These are phyloP conservation scores for Clinocottus analis DNA, from an alignment of 2,113 vertebrate genomes.

Conservation along the genomic window DNA sequence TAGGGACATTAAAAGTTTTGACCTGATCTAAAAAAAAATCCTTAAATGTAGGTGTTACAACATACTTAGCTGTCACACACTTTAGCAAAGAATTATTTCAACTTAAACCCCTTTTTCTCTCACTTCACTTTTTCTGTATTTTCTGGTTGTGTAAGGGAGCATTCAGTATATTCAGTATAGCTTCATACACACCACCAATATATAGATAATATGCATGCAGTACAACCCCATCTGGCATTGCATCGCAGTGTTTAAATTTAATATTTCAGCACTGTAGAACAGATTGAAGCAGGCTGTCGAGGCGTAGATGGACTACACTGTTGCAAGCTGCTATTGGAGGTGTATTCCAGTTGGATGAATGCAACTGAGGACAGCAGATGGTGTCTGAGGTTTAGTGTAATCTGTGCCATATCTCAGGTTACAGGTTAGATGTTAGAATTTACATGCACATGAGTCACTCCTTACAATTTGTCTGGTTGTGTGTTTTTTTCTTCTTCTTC, in stretches of 20 bases:
- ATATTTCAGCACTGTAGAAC: constrained; percentile 23
- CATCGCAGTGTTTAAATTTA: constrained; percentile 6
- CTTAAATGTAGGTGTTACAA: not conserved
- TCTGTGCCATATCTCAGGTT: constrained; percentile 30
- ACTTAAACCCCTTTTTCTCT: not conserved
- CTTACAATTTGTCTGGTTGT: constrained; percentile 11
- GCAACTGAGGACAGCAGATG: constrained; percentile 52
- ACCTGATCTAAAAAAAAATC: not conserved
- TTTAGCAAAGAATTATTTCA: not conserved
- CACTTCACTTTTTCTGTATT: not conserved
- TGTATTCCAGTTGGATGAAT: constrained; percentile 41
- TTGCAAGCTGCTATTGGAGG: constrained; percentile 17
- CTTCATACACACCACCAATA: not conserved
- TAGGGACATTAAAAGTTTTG: not conserved
- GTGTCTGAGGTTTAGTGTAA: constrained; percentile 51
- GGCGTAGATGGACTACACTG: not conserved
- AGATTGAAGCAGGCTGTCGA: constrained; percentile 13
- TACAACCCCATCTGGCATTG: constrained; percentile 17
- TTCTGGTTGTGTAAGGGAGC: too few relatives aligned
- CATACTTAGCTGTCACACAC: not conserved
- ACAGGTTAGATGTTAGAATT: constrained; percentile 43
- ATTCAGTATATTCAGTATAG: too few relatives aligned
- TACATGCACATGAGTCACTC: constrained; percentile 17
- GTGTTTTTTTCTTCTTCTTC: not conserved
- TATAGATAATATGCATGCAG: constrained; percentile 14